A percentile compares a stretch with the other conserved stretches of the same genome.
These are phyloP conservation scores for Carassius gibelio DNA, from an alignment of 2,113 vertebrate species.

Conservation along the genomic window DNA sequence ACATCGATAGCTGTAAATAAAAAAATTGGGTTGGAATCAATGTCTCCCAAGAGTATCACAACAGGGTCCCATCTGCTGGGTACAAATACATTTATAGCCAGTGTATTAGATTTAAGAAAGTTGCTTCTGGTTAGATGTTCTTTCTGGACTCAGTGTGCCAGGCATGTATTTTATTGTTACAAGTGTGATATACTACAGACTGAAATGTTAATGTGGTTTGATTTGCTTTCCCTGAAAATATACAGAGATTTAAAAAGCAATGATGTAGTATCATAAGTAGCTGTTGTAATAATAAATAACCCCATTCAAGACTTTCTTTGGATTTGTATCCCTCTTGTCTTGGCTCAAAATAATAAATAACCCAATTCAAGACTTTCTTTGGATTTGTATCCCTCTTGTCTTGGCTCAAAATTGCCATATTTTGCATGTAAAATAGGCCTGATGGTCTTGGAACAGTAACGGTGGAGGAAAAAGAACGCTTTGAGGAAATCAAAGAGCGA, in stretches of 20 bases:
- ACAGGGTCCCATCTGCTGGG: conserved; percentile 28
- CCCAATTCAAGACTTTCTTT: not conserved
- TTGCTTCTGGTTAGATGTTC: conserved; percentile 35
- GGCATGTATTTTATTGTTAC: conserved; percentile 24
- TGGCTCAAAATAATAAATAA: not conserved
- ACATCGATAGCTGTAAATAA: conserved; percentile 27
- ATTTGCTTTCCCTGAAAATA: conserved; percentile 3
- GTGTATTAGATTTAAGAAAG: conserved; percentile 35
- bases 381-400: not conserved
- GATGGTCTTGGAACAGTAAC: conserved; percentile 97
- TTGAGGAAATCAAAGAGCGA: conserved; percentile 97
- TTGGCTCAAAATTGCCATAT: not conserved
- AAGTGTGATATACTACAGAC: conserved; percentile 6
- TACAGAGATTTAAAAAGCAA: not conserved
- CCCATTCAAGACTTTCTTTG: not conserved
- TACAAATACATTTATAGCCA: conserved; percentile 40
- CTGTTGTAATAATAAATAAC: conserved; percentile 14
- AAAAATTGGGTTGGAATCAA: conserved; percentile 7
- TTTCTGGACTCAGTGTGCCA: not conserved
- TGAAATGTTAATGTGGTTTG: conserved; percentile 30
- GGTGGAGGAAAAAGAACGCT: conserved; percentile 95
- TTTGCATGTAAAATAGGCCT: conserved; percentile 77
- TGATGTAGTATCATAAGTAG: not conserved
- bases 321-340: not conserved
- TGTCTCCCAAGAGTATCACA: not conserved